Percentiles rank a stretch among this genome's conserved stretches.
Evolutionary conservation across 2,113 vertebrate genomes (phyloP).

Genomic region (Salvator merianae): DNA sequence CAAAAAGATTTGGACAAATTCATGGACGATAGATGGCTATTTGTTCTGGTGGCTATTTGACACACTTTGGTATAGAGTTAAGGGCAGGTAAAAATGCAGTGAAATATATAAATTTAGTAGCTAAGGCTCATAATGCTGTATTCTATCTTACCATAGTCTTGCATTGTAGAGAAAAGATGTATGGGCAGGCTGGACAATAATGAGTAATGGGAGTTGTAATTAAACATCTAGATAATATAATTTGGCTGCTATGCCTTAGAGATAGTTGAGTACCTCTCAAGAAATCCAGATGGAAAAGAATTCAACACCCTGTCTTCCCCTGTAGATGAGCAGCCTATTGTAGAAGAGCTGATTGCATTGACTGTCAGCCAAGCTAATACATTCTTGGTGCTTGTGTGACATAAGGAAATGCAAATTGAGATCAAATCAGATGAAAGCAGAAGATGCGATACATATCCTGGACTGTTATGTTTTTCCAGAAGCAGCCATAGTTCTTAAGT

Average conservation of each 20-base stretch:
- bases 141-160: not conserved
- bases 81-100: no score
- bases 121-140: not conserved
- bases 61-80: no score
- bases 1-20: no score
- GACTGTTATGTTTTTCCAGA: not conserved
- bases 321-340: not conserved
- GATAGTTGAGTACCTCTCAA: not conserved
- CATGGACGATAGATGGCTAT: no score
- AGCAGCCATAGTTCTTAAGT: not conserved
- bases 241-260: no score
- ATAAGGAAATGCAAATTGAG: not conserved
- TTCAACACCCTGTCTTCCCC: not conserved
- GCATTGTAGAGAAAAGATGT: not conserved
- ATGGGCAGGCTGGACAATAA: no score
- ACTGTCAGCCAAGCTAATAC: no score
- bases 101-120: not conserved
- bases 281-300: not conserved
- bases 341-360: not conserved
- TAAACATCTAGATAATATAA: no score
- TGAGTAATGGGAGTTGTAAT: no score
- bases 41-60: no score
- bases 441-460: accelerated
- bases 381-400: not conserved
- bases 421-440: not conserved